Conservation (phyloP, 2,797 vertebrate species). For the Vireo griseus region DNA sequence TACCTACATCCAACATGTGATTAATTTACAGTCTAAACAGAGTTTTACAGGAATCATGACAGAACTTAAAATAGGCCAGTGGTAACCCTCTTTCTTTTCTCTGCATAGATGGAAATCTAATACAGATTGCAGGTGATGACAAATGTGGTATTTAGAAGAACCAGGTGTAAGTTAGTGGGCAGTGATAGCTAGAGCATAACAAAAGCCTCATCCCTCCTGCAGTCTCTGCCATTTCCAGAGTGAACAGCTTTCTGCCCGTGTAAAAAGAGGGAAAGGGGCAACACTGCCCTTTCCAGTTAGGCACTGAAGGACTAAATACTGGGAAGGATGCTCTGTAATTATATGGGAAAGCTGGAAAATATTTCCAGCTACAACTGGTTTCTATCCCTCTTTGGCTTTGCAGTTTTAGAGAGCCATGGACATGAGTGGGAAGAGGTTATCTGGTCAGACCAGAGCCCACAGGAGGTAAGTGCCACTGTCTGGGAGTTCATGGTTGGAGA, state of each 20-base stretch:
- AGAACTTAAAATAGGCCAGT: background rate
- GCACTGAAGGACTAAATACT: background rate
- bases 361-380: background rate
- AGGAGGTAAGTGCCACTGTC: background rate
- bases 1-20: background rate
- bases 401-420: background rate
- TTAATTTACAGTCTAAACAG: background rate
- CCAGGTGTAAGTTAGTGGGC: background rate
- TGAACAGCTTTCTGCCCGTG: background rate
- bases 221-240: background rate
- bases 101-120: background rate
- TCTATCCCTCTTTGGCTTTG: background rate
- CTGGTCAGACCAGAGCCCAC: background rate
- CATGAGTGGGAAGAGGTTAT: fast-evolving
- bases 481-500: background rate
- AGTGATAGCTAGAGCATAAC: background rate
- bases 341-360: background rate
- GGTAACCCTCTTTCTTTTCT: background rate
- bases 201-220: background rate
- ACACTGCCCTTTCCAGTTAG: background rate
- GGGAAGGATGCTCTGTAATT: background rate
- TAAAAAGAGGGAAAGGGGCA: background rate
- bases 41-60: background rate
- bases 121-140: background rate
- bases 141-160: background rate